Evolutionary conservation across 2,113 vertebrate genomes (phyloP).

Genomic region (Coptodon bakossiorum): DNA sequence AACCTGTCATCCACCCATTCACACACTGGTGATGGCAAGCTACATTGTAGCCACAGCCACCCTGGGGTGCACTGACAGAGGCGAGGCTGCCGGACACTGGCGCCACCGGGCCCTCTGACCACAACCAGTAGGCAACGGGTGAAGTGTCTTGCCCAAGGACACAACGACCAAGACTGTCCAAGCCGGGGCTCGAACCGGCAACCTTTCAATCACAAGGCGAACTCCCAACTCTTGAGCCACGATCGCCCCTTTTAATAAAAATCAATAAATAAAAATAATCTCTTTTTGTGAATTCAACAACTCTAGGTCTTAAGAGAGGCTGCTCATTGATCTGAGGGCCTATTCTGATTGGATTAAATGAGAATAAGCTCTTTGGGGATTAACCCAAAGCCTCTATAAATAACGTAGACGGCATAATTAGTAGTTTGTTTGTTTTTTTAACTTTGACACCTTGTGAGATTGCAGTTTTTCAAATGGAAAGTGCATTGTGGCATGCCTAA

Average conservation of each 20-base stretch:
- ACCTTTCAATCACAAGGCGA: no score
- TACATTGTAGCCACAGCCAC: no score
- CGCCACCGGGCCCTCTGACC: no score
- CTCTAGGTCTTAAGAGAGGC: background rate
- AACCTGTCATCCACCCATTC: no score
- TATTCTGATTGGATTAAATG: background rate
- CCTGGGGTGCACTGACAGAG: no score
- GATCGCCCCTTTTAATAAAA: background rate
- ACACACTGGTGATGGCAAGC: no score
- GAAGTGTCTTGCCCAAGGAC: no score
- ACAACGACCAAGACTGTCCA: no score
- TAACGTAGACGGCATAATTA: background rate
- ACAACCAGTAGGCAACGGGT: no score
- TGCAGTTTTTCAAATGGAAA: background rate
- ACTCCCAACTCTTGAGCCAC: no score
- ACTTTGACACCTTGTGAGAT: background rate
- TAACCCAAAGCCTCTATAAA: background rate
- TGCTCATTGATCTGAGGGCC: background rate
- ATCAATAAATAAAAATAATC: background rate
- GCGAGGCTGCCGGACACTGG: no score
- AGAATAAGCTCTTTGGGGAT: background rate
- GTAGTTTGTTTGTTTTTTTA: background rate
- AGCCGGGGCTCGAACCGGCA: no score
- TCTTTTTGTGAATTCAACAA: background rate
- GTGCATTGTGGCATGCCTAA: background rate